Evolutionary conservation across 1,140 invertebrate genomes (phyloP), one percentile per base, ranked within the genome.

Genomic region (Calliphora vicina): DNA sequence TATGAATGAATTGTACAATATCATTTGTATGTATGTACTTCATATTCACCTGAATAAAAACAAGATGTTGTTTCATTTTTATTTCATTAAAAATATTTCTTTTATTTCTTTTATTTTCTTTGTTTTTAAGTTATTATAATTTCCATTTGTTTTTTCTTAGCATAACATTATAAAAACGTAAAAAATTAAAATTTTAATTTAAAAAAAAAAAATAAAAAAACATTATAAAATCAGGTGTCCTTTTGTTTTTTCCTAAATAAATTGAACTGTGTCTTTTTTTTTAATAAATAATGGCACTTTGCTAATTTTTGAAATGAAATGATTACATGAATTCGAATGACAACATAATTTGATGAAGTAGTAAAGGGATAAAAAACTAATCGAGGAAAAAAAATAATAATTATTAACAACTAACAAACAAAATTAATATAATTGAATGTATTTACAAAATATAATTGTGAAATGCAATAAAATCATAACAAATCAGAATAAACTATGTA

Each of bases 101-200:
- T 61, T 82, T 72, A 17, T 74, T 73, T 82, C 73, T 45, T 17
- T 73, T 76, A 29, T 23, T 45, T 82, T 74, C 71, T 74, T 76
- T 50, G 50, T 29, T 71, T 82, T 76, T 74, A 26, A 29, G 20
- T 50, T 83, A n/a, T 57, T 17, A 83, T 82, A 35, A 76, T 83
- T 50, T 50, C 17, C 45, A 17, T 17, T 17, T 83, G 73, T 85
- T 84, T 82, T 85, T 81, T 81, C 80, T 81, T 81, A 67, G 13
- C 80, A 81, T 81, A 67, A 81, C 80, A 81, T 81, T 81, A 81
- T 57, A 81, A 81, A 81, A 81, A 67, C 20, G 45, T 67, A 67
- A 23, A 61, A 81, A 61, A 25, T 1, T 27, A 35, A 26, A 43
- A 45, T 80, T 12, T 43, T 50, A 80, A 80, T 43, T 27, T 27